Evolutionary conservation across 2,888 invertebrate species (phyloP).

Genomic region (Erpobdella octoculata): DNA sequence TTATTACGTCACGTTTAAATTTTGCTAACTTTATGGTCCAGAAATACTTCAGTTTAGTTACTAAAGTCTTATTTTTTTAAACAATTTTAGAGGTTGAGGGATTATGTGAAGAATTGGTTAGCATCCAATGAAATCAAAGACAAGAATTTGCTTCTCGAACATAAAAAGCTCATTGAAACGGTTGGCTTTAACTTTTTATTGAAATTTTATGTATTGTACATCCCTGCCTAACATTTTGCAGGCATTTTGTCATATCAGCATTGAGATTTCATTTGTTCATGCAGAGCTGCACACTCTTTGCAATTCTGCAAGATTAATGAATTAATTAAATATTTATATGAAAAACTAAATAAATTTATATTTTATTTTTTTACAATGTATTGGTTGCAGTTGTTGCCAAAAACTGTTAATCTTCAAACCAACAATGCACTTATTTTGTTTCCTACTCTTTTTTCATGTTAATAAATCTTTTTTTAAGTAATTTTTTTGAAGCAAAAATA

Average conservation of each 20-base stretch:
- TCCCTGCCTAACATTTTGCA: no score
- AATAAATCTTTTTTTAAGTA: neutral
- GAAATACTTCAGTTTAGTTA: no score
- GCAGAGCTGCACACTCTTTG: neutral
- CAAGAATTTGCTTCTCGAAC: slow-evolving; percentile 92
- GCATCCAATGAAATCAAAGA: slow-evolving; percentile 99
- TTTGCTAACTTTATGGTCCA: no score
- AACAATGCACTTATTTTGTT: neutral
- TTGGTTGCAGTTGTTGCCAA: neutral
- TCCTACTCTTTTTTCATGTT: neutral
- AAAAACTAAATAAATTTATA: neutral
- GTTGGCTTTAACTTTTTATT: slow-evolving; percentile 35
- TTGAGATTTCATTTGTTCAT: neutral
- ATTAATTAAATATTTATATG: no score
- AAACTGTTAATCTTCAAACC: neutral
- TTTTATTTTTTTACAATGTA: neutral
- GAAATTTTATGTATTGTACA: no score
- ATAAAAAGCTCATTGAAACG: slow-evolving; percentile 96
- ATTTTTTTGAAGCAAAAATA: neutral
- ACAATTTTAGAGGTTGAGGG: slow-evolving; percentile 78
- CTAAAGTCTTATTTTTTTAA: no score
- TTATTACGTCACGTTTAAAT: no score
- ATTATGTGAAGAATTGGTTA: slow-evolving; percentile 99
- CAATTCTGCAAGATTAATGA: neutral
- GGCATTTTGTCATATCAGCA: neutral